Percentiles rank a stretch among this genome's conserved stretches.
These are phyloP conservation scores for Neodiprion lecontei DNA, from an alignment of 1,140 invertebrate genomes.

Conservation along the genomic window DNA sequence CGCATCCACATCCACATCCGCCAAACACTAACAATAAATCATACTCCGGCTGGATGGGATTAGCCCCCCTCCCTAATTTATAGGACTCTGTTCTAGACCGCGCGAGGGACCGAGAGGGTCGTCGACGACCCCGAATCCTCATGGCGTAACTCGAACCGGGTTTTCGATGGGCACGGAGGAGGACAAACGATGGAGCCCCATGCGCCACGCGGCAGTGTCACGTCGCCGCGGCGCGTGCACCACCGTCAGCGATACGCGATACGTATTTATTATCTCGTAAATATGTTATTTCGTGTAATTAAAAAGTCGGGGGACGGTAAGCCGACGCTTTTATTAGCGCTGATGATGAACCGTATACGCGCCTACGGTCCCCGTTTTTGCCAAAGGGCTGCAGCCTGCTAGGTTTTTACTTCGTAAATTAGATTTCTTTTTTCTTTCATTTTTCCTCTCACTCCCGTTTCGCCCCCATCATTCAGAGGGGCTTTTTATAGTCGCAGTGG, in stretches of 20 bases:
- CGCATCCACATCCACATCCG: not conserved
- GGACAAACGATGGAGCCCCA: not conserved
- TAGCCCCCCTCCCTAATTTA: constrained; percentile 6
- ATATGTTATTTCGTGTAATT: constrained; percentile 6
- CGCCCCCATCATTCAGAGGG: not conserved
- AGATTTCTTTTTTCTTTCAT: too few species aligned
- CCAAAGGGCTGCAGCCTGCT: too few species aligned
- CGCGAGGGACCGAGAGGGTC: not conserved
- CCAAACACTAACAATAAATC: constrained; percentile 1
- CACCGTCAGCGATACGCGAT: not conserved
- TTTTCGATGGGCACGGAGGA: not conserved
- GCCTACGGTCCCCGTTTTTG: too few species aligned
- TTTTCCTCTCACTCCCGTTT: not conserved
- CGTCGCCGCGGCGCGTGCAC: not conserved
- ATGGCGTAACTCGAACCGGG: constrained; percentile 1
- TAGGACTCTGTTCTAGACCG: not conserved
- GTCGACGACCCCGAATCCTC: not conserved
- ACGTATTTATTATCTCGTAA: constrained; percentile 5
- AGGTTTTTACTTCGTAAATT: not conserved
- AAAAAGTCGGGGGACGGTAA: not conserved
- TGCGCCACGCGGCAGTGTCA: constrained; percentile 1
- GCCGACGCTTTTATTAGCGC: not conserved
- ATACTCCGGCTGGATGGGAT: not conserved
- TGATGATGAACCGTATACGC: not conserved
- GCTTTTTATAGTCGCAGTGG: not conserved